Base-by-base conservation (phyloP, 2,113 vertebrate species). In the Cyrtonyx montezumae region DNA sequence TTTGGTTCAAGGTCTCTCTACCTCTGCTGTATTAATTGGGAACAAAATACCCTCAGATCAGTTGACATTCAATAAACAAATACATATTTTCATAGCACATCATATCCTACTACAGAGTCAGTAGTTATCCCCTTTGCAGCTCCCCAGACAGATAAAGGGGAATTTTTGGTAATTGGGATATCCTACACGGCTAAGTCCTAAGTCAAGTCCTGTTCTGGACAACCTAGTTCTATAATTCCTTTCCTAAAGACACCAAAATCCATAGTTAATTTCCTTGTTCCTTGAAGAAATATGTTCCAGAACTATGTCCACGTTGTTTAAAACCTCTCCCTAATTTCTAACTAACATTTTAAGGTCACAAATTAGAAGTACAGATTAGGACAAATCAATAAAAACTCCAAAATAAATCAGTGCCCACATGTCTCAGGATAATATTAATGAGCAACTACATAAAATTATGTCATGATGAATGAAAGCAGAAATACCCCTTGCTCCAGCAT, bases 401-500 rank as follows among this genome's bases (percentile, higher is more conserved):
- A 92, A 94, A 92, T 20, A 43, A 71, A 93, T 61, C 68, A 70
- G 42, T 9, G 40, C 51, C 59, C 48, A 10, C 74, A 56, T 68
- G 61, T 82, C 65, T 92, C 46, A 20, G 69, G 84, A 77, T 36
- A 20, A 87, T 79, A 94, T 83, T 94, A 91, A 88, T 36, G 74
- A 62, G 56, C 23, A 4, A 80, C 89, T 88, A 77, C 87, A 87
- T 75, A 91, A 76, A 69, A 81, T 74, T 78, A 62, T 22, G 22
- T 63, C 37, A 3, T 87, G 71, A 92, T 67, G 92, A 93, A 90
- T 43, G 25, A 70, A 84, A 80, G 71, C 61, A 88, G 89, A 95
- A 95, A 86, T 79, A 77, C 83, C 90, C 84, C 70, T 94, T 96
- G 79, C 65, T 74, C 85, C 75, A 59, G 51, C 63, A 80, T 65